Base-by-base conservation (phyloP, 2,888 invertebrate species). In the Iselma pallidipennis region DNA sequence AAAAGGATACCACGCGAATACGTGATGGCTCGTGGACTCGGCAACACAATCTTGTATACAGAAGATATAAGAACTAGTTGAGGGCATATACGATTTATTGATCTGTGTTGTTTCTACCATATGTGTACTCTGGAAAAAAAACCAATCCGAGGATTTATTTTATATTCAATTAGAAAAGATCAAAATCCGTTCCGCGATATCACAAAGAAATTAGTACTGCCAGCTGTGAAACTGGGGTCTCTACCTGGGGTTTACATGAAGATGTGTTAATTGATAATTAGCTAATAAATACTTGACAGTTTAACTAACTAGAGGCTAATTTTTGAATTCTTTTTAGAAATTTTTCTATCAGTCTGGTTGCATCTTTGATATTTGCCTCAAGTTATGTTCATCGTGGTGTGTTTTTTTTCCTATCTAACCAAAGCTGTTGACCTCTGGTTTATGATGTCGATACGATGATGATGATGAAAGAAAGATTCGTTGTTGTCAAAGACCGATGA, bases 1-100 rank as follows among this genome's bases (percentile, higher is more conserved):
- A 42, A 21, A 42, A 42, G 21, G 55, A 55, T 55, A 55, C 55
- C 55, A 55, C 55, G 55, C 45, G 55, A 55, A 55, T 55, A 55
- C 55, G 55, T 55, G 55, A 55, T 55, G 48, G 45, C 55, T 55
- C 29, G 45, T 33, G 33, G 54, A 33, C 54, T 37, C 37, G 16
- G 12, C 53, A 54, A 42, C 42, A 42, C 9, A 21, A 42, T 16
- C n/a, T n/a, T 10, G 2, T 6, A 16, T 16, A 42, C 9, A 37
- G 14, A 10, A 42, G 9, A 42, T 42, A 42, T 42, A 42, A 54
- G 53, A 54, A 54, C 53, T 33, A 37, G 53, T 23, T 31, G 51
- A 2, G 2, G 16, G 10, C 6, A 37, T n/a, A n/a, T 6, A 37
- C 37, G 16, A 21, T 21, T 21, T 19, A 42, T 42, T 37, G 37